Evolutionary conservation across 2,113 vertebrate genomes (phyloP).

Genomic region (Leptobrachium leishanense): DNA sequence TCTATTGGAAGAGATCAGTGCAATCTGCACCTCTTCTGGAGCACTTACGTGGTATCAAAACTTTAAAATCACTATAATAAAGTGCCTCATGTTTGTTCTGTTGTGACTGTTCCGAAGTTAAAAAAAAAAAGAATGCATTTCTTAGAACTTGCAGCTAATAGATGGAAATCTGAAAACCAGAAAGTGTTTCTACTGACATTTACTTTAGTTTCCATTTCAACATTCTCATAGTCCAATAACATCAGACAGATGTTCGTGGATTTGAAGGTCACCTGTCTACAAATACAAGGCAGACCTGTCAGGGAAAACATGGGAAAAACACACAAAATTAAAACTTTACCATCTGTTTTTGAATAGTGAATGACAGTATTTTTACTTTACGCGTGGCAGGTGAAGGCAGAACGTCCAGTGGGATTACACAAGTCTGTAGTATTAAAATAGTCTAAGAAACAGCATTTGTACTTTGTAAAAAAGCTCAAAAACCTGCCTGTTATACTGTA

Average conservation of each 20-base stretch:
- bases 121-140: too few relatives aligned
- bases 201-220: background rate
- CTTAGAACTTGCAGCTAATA: background rate
- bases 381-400: background rate
- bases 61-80: too few relatives aligned
- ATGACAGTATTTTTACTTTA: background rate
- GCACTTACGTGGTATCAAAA: too few relatives aligned
- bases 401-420: background rate
- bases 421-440: too few relatives aligned
- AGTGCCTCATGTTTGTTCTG: too few relatives aligned
- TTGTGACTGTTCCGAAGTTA: too few relatives aligned
- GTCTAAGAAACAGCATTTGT: too few relatives aligned
- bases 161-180: background rate
- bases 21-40: too few relatives aligned
- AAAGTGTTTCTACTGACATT: background rate
- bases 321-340: conserved; percentile 6
- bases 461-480: too few relatives aligned
- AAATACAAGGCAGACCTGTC: background rate
- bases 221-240: background rate
- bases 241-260: background rate
- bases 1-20: too few relatives aligned
- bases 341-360: conserved; percentile 7
- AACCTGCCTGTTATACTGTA: too few relatives aligned
- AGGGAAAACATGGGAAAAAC: conserved; percentile 18
- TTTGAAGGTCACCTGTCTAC: conserved; percentile 9